Evolutionary conservation across 2,797 vertebrate genomes (phyloP), one percentile per base, ranked within the genome.

Genomic region (Pseudochirops cupreus): DNA sequence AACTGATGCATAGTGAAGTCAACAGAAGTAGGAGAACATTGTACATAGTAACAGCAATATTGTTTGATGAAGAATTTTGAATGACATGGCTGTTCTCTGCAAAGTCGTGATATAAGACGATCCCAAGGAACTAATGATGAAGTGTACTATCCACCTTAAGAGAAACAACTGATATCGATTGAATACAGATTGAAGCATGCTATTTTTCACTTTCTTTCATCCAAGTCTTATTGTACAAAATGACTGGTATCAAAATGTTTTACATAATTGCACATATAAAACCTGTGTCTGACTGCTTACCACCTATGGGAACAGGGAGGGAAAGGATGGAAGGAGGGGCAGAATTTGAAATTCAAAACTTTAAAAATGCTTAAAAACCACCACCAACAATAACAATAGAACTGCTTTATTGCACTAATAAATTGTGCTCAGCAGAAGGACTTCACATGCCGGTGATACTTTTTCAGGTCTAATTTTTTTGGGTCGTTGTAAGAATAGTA

Each of bases 351-450:
- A 39, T 5, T 74, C n/a, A 39, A 39, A 74, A 21, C 6, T 18
- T n/a, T 39, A 74, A 74, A 67, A 74, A 74, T 39, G 5, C n/a
- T 74, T 39, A 74, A 62, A 93, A 94, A 94, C 58, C 1, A 94
- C 67, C 1, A 26, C 57, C 53, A 92, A 94, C 39, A 94, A 58
- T 1, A 21, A 57, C 53, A 92, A 74, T 1, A 89, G 21, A 54
- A 55, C 58, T 3, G 0, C 1, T 62, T 74, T 90, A 13, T 50
- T 94, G 14, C 0, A 24, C 54, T 91, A 59, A 91, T 14, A 50
- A 0, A 29, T 0, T 46, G 87, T 5, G 1, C 53, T 31, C 3
- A 67, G 92, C 6, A 54, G 0, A 3, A 50, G 4, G 12, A 57
- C 5, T 56, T 82, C 93, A 92, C 0, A 87, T 55, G 93, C 95